Base-by-base conservation (phyloP, 2,888 invertebrate genomes). In the Eupithecia exiguata region DNA sequence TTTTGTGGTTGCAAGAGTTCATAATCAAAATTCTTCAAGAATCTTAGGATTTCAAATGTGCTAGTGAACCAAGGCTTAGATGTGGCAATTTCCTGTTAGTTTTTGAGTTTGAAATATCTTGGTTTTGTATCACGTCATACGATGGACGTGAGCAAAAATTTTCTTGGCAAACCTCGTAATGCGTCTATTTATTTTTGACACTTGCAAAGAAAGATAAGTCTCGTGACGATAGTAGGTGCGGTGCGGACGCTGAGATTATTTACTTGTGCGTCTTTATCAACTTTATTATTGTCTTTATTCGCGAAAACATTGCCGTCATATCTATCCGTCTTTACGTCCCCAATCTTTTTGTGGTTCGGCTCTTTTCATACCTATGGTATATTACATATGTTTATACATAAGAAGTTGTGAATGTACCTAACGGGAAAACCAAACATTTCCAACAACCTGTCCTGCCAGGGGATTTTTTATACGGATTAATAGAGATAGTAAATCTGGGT, bases 131-230 rank as follows among this genome's bases (percentile, higher is more conserved):
- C 81, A 80, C 84, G 84, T 86, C 84, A 84, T n/a, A n/a, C 82
- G 82, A 84, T 80, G 77, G 85, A 86, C 88, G 87, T 86, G 88
- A 84, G 83, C 80, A 77, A 79, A 70, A 79, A 81, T 82, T 85
- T 87, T 89, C 88, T 92, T 92, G 92, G 92, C 92, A 90, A 82
- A 81, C 67, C 49, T 72, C 68, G 40, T 79, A 68, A 81, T 81
- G 76, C 79, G 83, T 87, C 80, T 91, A 88, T 90, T 91, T 92
- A 92, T 92, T 92, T 92, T 89, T 84, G 87, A 84, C 81, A 84
- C 81, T 78, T 74, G 74, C 78, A 83, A 87, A 84, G 83, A 84
- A 77, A 77, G 76, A 75, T 70, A 63, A 81, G 85, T 89, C 88
- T 83, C 86, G 87, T 90, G 77, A 81, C 77, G 77, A 73, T 74